Base-by-base conservation (phyloP, 2,888 invertebrate genomes). In the Clistopyga incitator region DNA sequence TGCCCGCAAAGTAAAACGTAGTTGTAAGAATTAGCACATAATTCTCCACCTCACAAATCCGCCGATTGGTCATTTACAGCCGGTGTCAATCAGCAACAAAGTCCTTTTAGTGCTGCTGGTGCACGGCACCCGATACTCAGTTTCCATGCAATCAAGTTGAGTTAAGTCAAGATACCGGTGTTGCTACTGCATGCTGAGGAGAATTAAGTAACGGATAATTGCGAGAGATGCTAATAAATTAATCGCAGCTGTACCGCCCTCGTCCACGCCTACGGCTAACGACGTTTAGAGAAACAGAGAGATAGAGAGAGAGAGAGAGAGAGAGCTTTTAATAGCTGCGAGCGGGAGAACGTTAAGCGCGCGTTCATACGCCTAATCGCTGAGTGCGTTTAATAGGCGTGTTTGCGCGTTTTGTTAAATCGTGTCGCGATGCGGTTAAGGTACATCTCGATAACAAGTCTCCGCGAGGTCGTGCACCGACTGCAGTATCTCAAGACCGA, bases 161-260 rank as follows among this genome's bases (percentile, higher is more conserved):
- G 0, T 38, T 42, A 15, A 29, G 23, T 54, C 72, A 67, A 54
- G 56, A 23, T 23, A 6, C 13, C 38, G 15, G 15, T 38, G 52
- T 59, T 74, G 45, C 75, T 82, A 81, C 68, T 80, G 78, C 59
- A 71, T 65, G 61, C 45, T 59, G 71, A 65, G 86, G 85, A 50
- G 86, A 86, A 88, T 90, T 88, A 89, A 88, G 89, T 88, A 91
- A 90, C 89, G 88, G 89, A 90, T 92, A 92, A 91, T 92, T 91
- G 90, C 91, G 85, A 86, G 85, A 86, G 78, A 84, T 87, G 88
- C 88, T 90, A 90, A 90, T 91, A 91, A 92, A 91, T 91, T 91
- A 90, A 90, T 91, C 89, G 64, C 56, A 70, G 45, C 84, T 59
- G 82, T 87, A 89, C 88, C 89, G 89, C 89, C 90, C 89, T 88